Conservation (phyloP, 2,113 vertebrate species). For the Macquaria australasica region DNA sequence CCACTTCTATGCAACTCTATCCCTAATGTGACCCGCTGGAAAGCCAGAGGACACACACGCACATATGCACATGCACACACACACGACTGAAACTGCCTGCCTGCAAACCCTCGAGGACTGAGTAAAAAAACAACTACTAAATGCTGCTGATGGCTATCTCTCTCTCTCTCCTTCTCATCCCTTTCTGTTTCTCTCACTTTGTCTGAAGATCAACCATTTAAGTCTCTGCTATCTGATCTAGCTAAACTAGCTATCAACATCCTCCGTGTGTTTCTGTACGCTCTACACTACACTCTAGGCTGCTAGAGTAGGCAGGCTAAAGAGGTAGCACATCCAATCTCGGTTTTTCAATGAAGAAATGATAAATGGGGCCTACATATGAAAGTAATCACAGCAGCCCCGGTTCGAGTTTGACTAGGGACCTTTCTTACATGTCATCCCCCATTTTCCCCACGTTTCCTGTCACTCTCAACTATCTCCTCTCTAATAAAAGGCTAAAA, state of each 20-base stretch:
- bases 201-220: constrained; percentile 54
- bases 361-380: background rate
- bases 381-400: background rate
- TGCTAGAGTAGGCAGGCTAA: background rate
- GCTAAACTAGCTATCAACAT: constrained; percentile 46
- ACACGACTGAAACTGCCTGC: constrained; percentile 28
- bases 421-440: background rate
- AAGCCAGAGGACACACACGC: constrained; percentile 57
- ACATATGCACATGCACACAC: background rate
- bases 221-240: constrained; percentile 56
- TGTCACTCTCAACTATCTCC: background rate
- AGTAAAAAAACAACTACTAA: constrained; percentile 44
- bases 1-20: constrained; percentile 78
- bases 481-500: background rate
- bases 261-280: constrained; percentile 16
- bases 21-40: constrained; percentile 75
- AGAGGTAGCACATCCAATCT: background rate
- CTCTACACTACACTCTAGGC: constrained; percentile 14
- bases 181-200: constrained; percentile 48
- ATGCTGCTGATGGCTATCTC: constrained; percentile 43
- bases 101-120: constrained; percentile 38
- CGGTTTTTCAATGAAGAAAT: background rate
- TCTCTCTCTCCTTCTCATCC: constrained; percentile 41
- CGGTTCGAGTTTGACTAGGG: background rate
- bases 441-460: background rate